Evolutionary conservation across 1,140 invertebrate genomes (phyloP).

Genomic region (Conus betulinus): DNA sequence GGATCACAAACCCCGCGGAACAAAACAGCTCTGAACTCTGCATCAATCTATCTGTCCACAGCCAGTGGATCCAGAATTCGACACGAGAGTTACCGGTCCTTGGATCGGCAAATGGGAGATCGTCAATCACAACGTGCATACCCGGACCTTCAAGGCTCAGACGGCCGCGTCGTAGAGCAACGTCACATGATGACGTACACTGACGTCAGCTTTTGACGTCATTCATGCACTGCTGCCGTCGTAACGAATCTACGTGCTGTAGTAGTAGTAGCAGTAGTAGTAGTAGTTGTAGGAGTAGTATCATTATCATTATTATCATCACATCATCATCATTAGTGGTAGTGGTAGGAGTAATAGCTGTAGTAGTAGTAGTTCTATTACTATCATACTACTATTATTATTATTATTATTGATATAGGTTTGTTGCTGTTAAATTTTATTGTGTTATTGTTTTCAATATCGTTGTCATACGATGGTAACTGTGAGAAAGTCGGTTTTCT

Average conservation of each 20-base stretch:
- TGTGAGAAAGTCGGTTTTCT: too few species aligned
- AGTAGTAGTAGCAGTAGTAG: too few species aligned
- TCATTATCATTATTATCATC: neutral
- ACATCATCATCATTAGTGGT: neutral
- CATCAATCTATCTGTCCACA: slow-evolving; percentile 5
- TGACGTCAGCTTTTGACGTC: neutral
- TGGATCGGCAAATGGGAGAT: slow-evolving; percentile 73
- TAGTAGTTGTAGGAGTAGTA: too few species aligned
- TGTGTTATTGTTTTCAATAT: too few species aligned
- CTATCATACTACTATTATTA: too few species aligned
- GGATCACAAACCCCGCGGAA: too few species aligned
- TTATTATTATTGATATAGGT: too few species aligned
- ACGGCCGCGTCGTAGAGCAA: neutral
- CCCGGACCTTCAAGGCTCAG: slow-evolving; percentile 56
- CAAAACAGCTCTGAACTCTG: neutral
- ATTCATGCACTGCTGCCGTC: neutral
- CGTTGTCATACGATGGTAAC: too few species aligned
- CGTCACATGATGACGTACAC: neutral
- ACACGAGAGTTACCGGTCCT: slow-evolving; percentile 70
- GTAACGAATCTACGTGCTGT: neutral
- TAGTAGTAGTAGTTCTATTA: too few species aligned
- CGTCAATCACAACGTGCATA: slow-evolving; percentile 69
- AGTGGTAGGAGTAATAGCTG: too few species aligned
- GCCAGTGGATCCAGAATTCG: slow-evolving; percentile 63
- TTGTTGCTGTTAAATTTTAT: too few species aligned